phyloP scores from a whole-genome alignment of 2,113 vertebrate genomes.

The Lagopus leucura region DNA sequence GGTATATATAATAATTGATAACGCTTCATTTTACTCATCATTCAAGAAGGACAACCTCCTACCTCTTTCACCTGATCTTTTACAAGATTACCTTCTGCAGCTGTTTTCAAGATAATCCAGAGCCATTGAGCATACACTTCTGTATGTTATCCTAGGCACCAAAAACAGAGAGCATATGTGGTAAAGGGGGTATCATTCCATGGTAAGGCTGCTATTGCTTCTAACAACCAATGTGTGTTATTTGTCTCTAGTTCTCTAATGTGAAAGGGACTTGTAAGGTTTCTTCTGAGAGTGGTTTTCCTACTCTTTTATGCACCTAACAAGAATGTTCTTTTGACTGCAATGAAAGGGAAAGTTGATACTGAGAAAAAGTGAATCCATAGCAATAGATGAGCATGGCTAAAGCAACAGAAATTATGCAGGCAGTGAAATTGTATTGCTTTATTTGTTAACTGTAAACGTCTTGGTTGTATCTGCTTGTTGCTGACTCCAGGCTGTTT shows the following conservation, averaged over 20 bases:
- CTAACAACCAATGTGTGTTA: neutral
- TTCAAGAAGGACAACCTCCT: neutral
- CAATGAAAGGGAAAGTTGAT: neutral
- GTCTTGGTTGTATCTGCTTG: neutral
- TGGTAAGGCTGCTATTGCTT: neutral
- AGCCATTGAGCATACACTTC: neutral
- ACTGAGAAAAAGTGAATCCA: neutral
- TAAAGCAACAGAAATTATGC: neutral
- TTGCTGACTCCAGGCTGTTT: neutral
- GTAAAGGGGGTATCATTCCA: neutral
- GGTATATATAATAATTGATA: neutral
- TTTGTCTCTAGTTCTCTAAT: neutral
- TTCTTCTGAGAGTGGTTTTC: neutral
- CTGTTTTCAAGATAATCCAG: neutral
- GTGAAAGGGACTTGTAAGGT: neutral
- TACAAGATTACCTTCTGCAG: neutral
- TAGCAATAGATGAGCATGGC: neutral
- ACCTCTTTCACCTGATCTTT: neutral
- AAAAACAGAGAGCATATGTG: rapidly evolving
- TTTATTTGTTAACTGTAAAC: neutral
- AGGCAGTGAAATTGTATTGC: neutral
- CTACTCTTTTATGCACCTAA: neutral
- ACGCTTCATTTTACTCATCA: neutral
- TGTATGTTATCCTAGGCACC: rapidly evolving
- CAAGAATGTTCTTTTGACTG: neutral